phyloP scores from a whole-genome alignment of 2,888 invertebrate species.

The Pocota personata region DNA sequence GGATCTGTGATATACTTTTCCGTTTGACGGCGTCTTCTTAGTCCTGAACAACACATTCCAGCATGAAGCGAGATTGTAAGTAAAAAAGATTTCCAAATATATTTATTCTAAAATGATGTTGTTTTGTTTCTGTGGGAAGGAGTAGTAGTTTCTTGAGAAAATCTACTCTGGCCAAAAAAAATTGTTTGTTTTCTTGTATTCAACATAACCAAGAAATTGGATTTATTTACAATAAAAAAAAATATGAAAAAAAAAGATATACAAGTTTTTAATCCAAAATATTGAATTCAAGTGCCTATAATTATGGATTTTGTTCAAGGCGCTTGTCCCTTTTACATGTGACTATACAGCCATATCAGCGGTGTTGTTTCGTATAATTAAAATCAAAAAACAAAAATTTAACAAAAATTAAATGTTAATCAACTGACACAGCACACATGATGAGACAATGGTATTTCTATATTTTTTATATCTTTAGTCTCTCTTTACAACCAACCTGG shows the following conservation, averaged over 20 bases:
- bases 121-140: background rate
- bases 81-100: slow-evolving; percentile 41
- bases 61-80: slow-evolving; percentile 38
- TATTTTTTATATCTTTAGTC: slow-evolving; percentile 18
- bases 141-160: background rate
- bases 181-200: slow-evolving; percentile 3
- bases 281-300: background rate
- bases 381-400: background rate
- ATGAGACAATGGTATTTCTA: slow-evolving; percentile 12
- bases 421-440: slow-evolving; percentile 29
- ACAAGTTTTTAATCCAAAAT: background rate
- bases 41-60: slow-evolving; percentile 30
- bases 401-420: slow-evolving; percentile 33
- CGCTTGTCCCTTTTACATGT: background rate
- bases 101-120: slow-evolving; percentile 28
- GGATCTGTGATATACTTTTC: slow-evolving; percentile 95
- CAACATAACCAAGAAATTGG: slow-evolving; percentile 1
- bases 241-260: background rate
- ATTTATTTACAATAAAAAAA: slow-evolving; percentile 36
- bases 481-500: slow-evolving; percentile 83
- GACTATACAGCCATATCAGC: slow-evolving; percentile 1
- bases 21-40: slow-evolving; percentile 86
- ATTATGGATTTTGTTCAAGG: slow-evolving; percentile 1
- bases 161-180: slow-evolving; percentile 7
- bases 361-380: background rate